Evolutionary conservation across 1,140 invertebrate genomes (phyloP), one percentile per base, ranked within the genome.

Genomic region (Solenopsis fugax): DNA sequence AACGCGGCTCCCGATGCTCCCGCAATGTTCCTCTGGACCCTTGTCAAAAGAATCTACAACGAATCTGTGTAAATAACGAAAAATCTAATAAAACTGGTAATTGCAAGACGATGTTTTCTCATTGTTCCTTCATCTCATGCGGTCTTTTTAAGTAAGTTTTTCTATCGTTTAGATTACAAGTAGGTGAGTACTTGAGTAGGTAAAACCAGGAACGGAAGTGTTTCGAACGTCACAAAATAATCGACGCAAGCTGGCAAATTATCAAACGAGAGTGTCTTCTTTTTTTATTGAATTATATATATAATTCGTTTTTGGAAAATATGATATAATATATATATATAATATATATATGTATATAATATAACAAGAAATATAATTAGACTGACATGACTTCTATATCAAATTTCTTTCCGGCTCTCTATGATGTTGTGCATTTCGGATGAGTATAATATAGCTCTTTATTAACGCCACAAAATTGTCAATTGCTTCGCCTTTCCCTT

Each of bases 341-440:
- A 54, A 91, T 90, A 90, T 69, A 69, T 93, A 92, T 93, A 93
- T 94, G 91, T 94, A 94, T 94, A 94, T 94, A 94, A 94, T 93
- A 92, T 95, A 94, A 94, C 94, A 95, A 93, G 93, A 94, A 93
- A 94, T 95, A 95, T 94, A 94, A 94, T 95, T 93, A 94, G 93
- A 94, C 93, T 94, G 93, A 94, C 93, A 94, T 94, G 92, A 94
- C 91, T 94, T 93, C 92, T 95, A 94, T 95, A 94, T 94, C 92
- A 94, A 94, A 93, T 94, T 92, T 71, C 21, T 72, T 82, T 82
- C 48, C 24, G 88, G 81, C 87, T 92, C 89, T 91, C 90, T 93
- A 93, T 93, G 93, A 93, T 92, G 93, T 93, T 93, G 93, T 93
- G 93, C 92, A 93, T 91, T 90, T 91, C 85, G 85, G 89, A 87